Base-by-base conservation (phyloP, 2,113 vertebrate species). In the Hippocampus comes region DNA sequence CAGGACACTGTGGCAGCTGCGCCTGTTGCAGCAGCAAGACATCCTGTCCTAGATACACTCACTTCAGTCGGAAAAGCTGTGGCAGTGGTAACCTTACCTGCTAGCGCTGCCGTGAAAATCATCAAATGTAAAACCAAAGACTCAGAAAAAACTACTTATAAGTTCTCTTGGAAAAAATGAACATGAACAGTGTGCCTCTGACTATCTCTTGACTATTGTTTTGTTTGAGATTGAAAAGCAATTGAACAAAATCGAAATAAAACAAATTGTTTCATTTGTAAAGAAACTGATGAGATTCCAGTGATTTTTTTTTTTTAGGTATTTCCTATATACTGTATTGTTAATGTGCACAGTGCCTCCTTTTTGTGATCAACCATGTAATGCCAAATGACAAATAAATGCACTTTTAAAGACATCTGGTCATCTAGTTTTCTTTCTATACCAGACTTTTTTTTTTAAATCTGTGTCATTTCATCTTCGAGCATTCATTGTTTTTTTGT, bases 121-220 rank as follows among this genome's bases (percentile, higher is more conserved):
- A 84, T 92, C 11, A 92, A 90, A 76, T 87, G 92, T 74, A 92
- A 81, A 78, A 78, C 88, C 46, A 75, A 83, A 51, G 43, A 56
- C 71, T 76, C 90, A 0, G 90, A 93, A 76, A 91, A 71, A 67
- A 79, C 67, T 57, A 84, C 91, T 3, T 92, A 88, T 71, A 90
- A 94, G 78, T 66, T 94, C 53, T 46, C 88, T 82, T 92, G 86
- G 89, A 92, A 93, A 76, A 93, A 90, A 88, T 90, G 75, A 86
- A 70, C 8, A 27, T 15, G 18, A n/a, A 55, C 49, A 55, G 51
- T 11, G n/a, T 11, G 9, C n/a, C n/a, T 57, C 10, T 25, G 21
- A 57, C 3, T 57, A 5, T 23, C n/a, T 23, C n/a, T 9, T 27
- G 1, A 2, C 27, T 27, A 30, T 30, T 30, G 30, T 30, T 30